Conservation (phyloP, 2,888 invertebrate species). For the Callyntrura guangdongensis region DNA sequence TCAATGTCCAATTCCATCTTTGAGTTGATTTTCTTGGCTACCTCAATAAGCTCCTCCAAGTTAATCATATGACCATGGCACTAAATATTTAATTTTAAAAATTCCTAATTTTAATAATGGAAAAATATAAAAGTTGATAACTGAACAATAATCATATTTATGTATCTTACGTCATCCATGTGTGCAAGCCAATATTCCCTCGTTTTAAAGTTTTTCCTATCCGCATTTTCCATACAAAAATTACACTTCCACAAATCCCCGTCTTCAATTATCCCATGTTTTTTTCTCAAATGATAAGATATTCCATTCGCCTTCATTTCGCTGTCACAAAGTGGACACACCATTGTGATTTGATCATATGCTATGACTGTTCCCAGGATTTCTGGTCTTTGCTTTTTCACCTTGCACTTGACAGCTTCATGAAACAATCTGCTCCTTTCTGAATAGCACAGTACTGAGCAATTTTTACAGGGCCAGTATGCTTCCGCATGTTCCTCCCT, state of each 20-base stretch:
- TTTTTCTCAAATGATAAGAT: background rate
- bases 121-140: too few relatives aligned
- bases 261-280: background rate
- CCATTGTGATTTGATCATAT: background rate
- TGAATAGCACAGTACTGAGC: background rate
- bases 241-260: background rate
- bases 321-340: background rate
- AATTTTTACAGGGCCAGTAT: background rate
- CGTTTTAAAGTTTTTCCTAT: background rate
- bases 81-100: too few relatives aligned
- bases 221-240: background rate
- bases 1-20: background rate
- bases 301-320: background rate
- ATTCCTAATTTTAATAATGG: too few relatives aligned
- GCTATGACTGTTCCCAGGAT: background rate
- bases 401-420: background rate
- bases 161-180: too few relatives aligned
- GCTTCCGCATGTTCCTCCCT: background rate
- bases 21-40: background rate
- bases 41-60: background rate
- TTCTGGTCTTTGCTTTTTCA: background rate
- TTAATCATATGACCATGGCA: background rate
- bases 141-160: too few relatives aligned
- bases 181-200: constrained; percentile 5
- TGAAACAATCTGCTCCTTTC: background rate